Conservation (phyloP, 2,113 vertebrate genomes). For the Leuciscus idus region DNA sequence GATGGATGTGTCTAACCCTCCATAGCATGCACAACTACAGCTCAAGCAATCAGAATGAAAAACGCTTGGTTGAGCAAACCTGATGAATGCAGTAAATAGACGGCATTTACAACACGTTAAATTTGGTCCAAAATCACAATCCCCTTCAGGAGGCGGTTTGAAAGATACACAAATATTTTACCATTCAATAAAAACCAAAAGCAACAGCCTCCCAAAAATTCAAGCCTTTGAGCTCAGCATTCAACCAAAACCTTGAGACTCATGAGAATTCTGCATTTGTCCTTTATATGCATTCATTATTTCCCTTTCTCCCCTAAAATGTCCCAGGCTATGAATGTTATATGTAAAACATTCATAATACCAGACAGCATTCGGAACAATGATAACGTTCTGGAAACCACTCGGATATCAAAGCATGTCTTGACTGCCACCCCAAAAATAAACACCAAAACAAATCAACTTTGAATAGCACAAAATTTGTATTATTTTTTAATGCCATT, state of each 20-base stretch:
- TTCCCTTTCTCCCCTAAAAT: neutral
- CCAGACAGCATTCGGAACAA: neutral
- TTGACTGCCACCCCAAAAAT: neutral
- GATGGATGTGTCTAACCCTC: neutral
- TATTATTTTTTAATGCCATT: neutral
- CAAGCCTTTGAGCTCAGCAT: slow-evolving; percentile 7
- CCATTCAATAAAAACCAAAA: neutral
- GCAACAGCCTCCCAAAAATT: neutral
- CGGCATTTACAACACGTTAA: neutral
- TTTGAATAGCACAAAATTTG: slow-evolving; percentile 16
- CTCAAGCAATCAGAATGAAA: slow-evolving; percentile 6
- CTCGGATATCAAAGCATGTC: neutral
- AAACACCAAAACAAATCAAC: slow-evolving; percentile 6
- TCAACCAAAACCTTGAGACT: slow-evolving; percentile 10
- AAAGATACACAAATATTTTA: neutral
- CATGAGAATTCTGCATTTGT: neutral
- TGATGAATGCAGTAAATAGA: slow-evolving; percentile 11
- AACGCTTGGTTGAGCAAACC: neutral
- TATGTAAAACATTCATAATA: neutral
- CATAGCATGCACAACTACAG: neutral
- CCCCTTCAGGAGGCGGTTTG: neutral
- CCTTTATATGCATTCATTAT: neutral
- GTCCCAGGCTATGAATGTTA: neutral
- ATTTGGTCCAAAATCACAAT: neutral
- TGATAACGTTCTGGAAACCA: slow-evolving; percentile 19